Conservation (phyloP, 2,113 vertebrate genomes). For the Marcusenius ussheri region DNA sequence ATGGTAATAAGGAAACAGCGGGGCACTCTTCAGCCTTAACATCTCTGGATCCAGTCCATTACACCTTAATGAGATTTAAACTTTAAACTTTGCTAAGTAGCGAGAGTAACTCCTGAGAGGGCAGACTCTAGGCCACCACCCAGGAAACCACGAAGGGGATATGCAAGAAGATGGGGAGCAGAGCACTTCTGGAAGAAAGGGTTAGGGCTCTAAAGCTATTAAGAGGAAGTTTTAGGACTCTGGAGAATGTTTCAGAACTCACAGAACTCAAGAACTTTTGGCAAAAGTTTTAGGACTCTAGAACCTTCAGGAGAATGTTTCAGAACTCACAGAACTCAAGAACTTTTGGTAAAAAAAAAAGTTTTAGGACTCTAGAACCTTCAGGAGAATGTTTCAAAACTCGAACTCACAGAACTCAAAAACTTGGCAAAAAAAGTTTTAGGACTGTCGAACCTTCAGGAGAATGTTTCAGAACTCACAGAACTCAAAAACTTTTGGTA, state of each 20-base stretch:
- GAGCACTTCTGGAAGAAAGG: neutral
- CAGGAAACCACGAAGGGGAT: neutral
- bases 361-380: neutral
- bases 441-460: neutral
- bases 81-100: conserved; percentile 46
- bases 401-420: neutral
- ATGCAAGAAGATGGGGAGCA: neutral
- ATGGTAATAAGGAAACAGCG: conserved; percentile 67
- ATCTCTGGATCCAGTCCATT: conserved; percentile 65
- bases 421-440: neutral
- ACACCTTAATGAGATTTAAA: conserved; percentile 70
- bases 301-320: too few relatives aligned
- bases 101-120: neutral
- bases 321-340: too few relatives aligned
- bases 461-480: neutral
- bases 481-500: neutral
- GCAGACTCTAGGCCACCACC: neutral
- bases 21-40: conserved; percentile 53
- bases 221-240: neutral
- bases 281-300: neutral
- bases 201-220: neutral
- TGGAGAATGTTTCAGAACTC: neutral
- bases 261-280: neutral
- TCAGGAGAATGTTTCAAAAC: neutral
- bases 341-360: neutral